A percentile compares a stretch with the other conserved stretches of the same genome.
Evolutionary conservation across 2,797 vertebrate species (phyloP).

Genomic region (Syndactyla subalaris): DNA sequence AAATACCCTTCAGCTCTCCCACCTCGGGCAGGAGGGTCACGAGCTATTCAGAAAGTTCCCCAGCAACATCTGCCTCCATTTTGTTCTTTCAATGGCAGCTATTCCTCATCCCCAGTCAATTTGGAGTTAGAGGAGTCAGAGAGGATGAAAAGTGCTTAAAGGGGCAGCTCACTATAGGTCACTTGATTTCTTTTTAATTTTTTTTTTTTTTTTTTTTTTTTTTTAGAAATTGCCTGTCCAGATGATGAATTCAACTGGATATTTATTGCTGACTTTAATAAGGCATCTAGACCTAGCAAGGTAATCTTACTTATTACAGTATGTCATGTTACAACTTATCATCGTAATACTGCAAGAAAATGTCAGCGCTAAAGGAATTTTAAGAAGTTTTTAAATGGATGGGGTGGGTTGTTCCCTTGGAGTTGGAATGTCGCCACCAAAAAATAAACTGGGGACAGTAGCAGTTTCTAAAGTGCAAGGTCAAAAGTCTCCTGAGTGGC

Average conservation of each 20-base stretch:
- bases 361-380: slow-evolving; percentile 8
- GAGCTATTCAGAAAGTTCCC: background rate
- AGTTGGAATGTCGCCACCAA: background rate
- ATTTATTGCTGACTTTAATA: slow-evolving; percentile 61
- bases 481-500: background rate
- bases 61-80: background rate
- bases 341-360: slow-evolving; percentile 35
- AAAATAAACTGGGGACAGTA: background rate
- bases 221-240: slow-evolving; percentile 37
- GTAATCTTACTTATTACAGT: slow-evolving; percentile 51
- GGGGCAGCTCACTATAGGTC: background rate
- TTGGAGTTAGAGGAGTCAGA: background rate
- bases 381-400: slow-evolving; percentile 28
- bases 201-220: background rate
- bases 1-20: background rate
- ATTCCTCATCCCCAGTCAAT: background rate
- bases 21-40: fast-evolving
- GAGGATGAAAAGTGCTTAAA: background rate
- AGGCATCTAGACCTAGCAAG: slow-evolving; percentile 17
- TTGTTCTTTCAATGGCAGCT: background rate
- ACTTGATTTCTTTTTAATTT: background rate
- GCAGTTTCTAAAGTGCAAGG: background rate
- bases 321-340: slow-evolving; percentile 44
- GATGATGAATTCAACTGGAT: slow-evolving; percentile 39
- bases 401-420: background rate